Evolutionary conservation across 2,113 vertebrate species (phyloP).

Genomic region (Nansenia antarctica): DNA sequence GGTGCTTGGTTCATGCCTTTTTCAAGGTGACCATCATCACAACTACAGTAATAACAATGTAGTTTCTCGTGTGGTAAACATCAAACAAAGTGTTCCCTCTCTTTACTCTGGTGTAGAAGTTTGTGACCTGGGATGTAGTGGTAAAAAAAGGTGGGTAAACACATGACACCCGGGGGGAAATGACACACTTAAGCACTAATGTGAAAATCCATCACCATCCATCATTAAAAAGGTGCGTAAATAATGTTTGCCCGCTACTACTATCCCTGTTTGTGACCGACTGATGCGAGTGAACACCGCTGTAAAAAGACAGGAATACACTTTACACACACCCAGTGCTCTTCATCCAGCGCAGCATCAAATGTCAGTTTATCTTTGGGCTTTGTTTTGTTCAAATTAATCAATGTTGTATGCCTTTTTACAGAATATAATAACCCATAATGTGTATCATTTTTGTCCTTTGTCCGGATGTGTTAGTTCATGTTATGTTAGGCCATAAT

Average conservation of each 20-base stretch:
- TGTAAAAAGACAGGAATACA: not conserved
- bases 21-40: slow-evolving; percentile 19
- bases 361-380: not conserved
- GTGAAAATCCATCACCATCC: too few relatives aligned
- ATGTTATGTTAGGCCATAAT: not conserved
- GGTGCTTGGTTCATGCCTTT: slow-evolving; percentile 22
- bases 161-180: too few relatives aligned
- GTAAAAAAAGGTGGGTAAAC: too few relatives aligned
- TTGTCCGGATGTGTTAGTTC: not conserved
- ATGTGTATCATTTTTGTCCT: not conserved
- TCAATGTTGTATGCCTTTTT: not conserved
- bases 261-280: too few relatives aligned
- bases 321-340: not conserved
- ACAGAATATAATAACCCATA: not conserved
- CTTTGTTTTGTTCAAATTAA: not conserved
- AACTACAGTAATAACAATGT: slow-evolving; percentile 43
- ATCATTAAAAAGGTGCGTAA: too few relatives aligned
- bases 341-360: not conserved
- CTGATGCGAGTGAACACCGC: slow-evolving; percentile 2
- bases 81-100: slow-evolving; percentile 31
- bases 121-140: not conserved
- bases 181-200: too few relatives aligned
- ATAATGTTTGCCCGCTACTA: too few relatives aligned
- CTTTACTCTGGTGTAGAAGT: slow-evolving; percentile 38
- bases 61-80: slow-evolving; percentile 33